phyloP scores from a whole-genome alignment of 2,797 vertebrate genomes.

The Rhinichthys osculus region DNA sequence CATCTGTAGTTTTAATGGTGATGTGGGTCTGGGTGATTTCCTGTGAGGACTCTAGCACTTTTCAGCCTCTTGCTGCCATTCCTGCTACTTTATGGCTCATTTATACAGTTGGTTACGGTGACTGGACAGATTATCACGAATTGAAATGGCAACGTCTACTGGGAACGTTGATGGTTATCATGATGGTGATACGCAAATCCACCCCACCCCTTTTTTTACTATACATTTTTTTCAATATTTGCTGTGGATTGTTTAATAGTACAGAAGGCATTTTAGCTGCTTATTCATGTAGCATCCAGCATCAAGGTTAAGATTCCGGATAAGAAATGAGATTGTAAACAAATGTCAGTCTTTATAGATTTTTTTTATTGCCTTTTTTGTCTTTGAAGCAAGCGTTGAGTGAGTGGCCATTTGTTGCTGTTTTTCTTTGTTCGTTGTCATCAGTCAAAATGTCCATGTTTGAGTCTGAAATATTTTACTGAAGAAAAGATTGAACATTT shows the following conservation, averaged over 20 bases:
- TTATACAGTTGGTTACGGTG: conserved; percentile 13
- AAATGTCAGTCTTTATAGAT: not conserved
- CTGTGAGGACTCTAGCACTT: conserved; percentile 29
- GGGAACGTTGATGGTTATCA: not conserved
- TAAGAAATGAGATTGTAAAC: not conserved
- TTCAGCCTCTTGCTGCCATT: conserved; percentile 1
- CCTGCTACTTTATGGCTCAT: conserved; percentile 26
- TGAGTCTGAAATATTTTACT: conserved; percentile 18
- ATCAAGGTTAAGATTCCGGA: not conserved
- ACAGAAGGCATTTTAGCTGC: not conserved
- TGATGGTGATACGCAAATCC: not conserved
- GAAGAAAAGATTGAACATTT: conserved; percentile 19
- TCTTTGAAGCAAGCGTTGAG: not conserved
- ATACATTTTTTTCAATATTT: not conserved
- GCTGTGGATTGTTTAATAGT: not conserved
- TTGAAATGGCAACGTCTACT: not conserved
- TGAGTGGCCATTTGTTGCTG: not conserved
- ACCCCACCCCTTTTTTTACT: not conserved
- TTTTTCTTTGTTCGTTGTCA: conserved; percentile 6
- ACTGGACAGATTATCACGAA: conserved; percentile 22
- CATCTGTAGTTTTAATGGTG: conserved; percentile 56
- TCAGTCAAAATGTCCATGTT: conserved; percentile 18
- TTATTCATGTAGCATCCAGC: not conserved
- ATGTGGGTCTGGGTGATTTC: conserved; percentile 56
- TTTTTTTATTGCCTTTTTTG: not conserved